These are phyloP conservation scores for Procambarus virginalis DNA, from an alignment of 1,140 invertebrate genomes.

Conservation along the genomic window DNA sequence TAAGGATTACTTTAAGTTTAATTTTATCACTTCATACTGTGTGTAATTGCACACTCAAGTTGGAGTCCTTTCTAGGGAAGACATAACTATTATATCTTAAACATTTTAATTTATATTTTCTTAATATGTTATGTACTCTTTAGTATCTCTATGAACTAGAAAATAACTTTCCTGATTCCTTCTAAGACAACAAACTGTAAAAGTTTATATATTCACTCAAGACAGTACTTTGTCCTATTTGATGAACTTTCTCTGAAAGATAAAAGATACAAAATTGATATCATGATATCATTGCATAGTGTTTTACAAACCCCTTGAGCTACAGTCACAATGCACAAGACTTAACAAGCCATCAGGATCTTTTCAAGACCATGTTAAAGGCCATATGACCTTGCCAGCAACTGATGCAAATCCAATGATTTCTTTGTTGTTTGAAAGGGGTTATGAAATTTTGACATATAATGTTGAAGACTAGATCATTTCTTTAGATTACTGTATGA, in stretches of 20 bases:
- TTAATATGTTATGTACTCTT: not conserved
- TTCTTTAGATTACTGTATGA: not conserved
- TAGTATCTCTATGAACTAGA: not conserved
- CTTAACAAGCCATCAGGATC: not conserved
- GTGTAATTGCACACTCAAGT: not conserved
- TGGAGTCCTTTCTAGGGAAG: not conserved
- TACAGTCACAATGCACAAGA: slow-evolving; percentile 13
- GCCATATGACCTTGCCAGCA: not conserved
- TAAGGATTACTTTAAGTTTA: not conserved
- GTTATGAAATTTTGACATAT: not conserved
- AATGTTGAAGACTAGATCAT: not conserved
- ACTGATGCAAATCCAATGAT: not conserved
- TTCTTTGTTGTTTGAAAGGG: not conserved
- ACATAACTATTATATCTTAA: not conserved
- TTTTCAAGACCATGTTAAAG: not conserved
- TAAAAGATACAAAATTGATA: slow-evolving; percentile 7
- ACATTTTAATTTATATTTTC: not conserved
- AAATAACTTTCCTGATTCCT: not conserved
- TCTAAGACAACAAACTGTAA: not conserved
- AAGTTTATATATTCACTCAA: not conserved
- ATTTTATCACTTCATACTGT: not conserved
- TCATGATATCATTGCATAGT: slow-evolving; percentile 32
- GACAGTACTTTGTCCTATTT: not conserved
- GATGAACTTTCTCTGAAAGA: slow-evolving; percentile 5
- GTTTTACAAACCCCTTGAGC: slow-evolving; percentile 32